A percentile compares a stretch with the other conserved stretches of the same genome.
Conservation (phyloP, 1,140 invertebrate species). For the Tetragnatha versicolor region DNA sequence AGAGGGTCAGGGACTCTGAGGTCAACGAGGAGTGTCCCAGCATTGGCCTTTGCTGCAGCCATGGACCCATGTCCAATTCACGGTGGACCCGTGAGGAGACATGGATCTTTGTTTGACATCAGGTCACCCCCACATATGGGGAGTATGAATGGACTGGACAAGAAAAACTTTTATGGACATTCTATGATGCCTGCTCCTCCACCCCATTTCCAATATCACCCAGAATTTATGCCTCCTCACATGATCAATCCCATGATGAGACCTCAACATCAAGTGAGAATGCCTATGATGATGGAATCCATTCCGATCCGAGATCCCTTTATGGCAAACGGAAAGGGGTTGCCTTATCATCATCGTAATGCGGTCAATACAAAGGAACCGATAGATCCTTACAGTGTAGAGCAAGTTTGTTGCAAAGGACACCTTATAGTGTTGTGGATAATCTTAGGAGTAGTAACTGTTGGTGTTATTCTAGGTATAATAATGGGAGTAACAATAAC, state of each 20-base stretch:
- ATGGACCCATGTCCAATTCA: slow-evolving; percentile 50
- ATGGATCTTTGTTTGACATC: slow-evolving; percentile 50
- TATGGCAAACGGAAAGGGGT: slow-evolving; percentile 22
- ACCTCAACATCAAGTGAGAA: slow-evolving; percentile 24
- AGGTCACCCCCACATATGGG: slow-evolving; percentile 36
- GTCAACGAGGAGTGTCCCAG: slow-evolving; percentile 56
- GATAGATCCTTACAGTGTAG: slow-evolving; percentile 48
- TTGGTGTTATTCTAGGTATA: slow-evolving; percentile 62
- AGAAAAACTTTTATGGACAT: slow-evolving; percentile 45
- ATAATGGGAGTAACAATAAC: slow-evolving; percentile 59
- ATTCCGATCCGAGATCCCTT: slow-evolving; percentile 35
- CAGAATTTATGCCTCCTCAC: slow-evolving; percentile 42
- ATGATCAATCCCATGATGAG: slow-evolving; percentile 48
- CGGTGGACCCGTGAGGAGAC: slow-evolving; percentile 37
- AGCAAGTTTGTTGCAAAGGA: slow-evolving; percentile 59
- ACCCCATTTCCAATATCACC: slow-evolving; percentile 26
- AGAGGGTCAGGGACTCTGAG: slow-evolving; percentile 49
- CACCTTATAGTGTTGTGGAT: slow-evolving; percentile 62
- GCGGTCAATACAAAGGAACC: slow-evolving; percentile 28
- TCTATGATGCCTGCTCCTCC: slow-evolving; percentile 22
- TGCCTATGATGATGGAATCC: slow-evolving; percentile 26
- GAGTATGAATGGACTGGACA: slow-evolving; percentile 25
- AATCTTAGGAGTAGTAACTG: slow-evolving; percentile 61
- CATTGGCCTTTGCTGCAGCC: slow-evolving; percentile 44
- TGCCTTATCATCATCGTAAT: too few relatives aligned